Base-by-base conservation (phyloP, 2,797 vertebrate species). In the Cuculus canorus region DNA sequence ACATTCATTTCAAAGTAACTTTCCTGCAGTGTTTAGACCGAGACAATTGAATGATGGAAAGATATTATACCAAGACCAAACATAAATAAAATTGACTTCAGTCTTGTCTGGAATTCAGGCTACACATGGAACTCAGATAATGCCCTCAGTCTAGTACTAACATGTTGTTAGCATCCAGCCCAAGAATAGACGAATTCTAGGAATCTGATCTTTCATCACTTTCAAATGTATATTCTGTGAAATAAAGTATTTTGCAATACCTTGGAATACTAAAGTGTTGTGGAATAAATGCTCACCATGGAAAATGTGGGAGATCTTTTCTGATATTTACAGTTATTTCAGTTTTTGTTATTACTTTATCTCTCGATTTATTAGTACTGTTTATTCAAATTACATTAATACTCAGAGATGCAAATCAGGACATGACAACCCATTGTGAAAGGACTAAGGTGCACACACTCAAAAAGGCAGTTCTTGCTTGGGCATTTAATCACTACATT, bases 151-250 rank as follows among this genome's bases (percentile, higher is more conserved):
- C 97, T 90, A 95, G 97, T 94, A 78, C 27, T n/a, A 75, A 92
- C 96, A 59, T 15, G 95, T 85, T 77, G n/a, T 91, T 85, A 56
- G 82, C 70, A 68, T 83, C 88, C 77, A 93, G 82, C 90, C 94
- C 78, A 41, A 89, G 57, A 80, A 77, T 11, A 96, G 91, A 93
- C 89, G 92, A 96, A 97, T 95, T 96, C 88, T 80, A 97, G 95
- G 96, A 97, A 96, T 97, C 12, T 94, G 84, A 94, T 97, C 96
- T 97, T 96, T 97, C 92, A 82, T 60, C 93, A 82, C 82, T 70
- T 86, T 78, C 64, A 85, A 92, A 92, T 80, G 86, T 81, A 45
- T 90, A 90, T 92, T 85, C 82, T 48, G 6, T 71, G 77, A 84
- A 96, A 88, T 75, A 90, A 88, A 91, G 33, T 64, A 79, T 82